Evolutionary conservation across 2,113 vertebrate species (phyloP), one percentile per base, ranked within the genome.

Genomic region (Brienomyrus longianalis): DNA sequence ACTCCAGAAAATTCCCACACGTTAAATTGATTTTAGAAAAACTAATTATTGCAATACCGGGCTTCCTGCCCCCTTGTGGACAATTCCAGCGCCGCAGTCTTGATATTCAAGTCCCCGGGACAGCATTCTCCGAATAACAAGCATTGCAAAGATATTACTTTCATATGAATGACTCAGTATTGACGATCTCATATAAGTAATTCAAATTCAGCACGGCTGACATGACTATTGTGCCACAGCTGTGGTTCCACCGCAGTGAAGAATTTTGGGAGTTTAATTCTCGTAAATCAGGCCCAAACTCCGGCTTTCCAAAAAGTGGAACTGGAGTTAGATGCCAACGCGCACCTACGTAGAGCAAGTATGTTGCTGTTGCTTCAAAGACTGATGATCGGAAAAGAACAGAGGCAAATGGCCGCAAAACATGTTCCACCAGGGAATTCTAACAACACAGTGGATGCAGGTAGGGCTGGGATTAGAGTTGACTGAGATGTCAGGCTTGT

Each of bases 41-140:
- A 47, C 0, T 0, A 17, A 45, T 85, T n/a, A 47, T 85, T 2
- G 43, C 83, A 11, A 52, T 2, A 77, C 21, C 31, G 10, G 10
- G 9, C 11, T 83, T 8, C 27, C 50, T 54, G 88, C 88, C 88
- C 88, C 70, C 88, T 50, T 83, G 88, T 89, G 88, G 74, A 50
- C 19, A 52, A 43, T n/a, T 89, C 35, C 51, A 56, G 74, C 19
- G 35, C 35, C 15, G 19, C 31, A 35, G 5, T 17, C 74, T 39
- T 80, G 35, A 80, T 43, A 80, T 80, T 80, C 74, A 80, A 80
- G 74, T 43, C 74, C 74, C 43, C 74, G 6, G 35, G 74, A 80
- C 35, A 80, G 31, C n/a, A 89, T 77, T 89, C 2, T 85, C 45
- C 27, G 15, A 77, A 77, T 39, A 35, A 17, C 66, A 74, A 27